Conservation (phyloP, 2,113 vertebrate genomes). For the Oplegnathus fasciatus region DNA sequence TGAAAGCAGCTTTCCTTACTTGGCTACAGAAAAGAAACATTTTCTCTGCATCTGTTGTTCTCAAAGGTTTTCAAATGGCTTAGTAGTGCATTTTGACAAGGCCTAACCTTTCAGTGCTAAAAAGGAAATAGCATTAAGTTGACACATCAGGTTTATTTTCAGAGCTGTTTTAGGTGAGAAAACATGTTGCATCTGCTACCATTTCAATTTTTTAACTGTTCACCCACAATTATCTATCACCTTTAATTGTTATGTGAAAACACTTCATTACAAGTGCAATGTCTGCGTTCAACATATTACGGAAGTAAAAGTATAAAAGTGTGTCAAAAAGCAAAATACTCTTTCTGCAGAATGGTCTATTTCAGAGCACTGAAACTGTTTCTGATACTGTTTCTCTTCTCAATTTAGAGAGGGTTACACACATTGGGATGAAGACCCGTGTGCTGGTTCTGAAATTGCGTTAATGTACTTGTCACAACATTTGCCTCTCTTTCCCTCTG, state of each 20-base stretch:
- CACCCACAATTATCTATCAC: neutral
- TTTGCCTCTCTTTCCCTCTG: too few species aligned
- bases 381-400: too few species aligned
- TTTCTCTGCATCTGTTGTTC: neutral
- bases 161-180: neutral
- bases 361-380: too few species aligned
- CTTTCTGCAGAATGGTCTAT: neutral
- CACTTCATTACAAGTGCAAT: neutral
- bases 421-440: too few species aligned
- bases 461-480: too few species aligned
- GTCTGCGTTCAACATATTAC: neutral
- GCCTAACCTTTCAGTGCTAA: neutral
- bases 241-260: neutral
- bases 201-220: neutral
- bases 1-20: neutral
- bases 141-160: neutral
- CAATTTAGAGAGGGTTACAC: too few species aligned
- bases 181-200: neutral
- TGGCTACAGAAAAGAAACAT: neutral
- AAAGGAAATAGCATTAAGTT: neutral
- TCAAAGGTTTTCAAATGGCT: neutral
- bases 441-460: too few species aligned
- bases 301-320: neutral
- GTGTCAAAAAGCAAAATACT: neutral
- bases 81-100: neutral